Base-by-base conservation (phyloP, 2,113 vertebrate species). In the Mirza zaza region DNA sequence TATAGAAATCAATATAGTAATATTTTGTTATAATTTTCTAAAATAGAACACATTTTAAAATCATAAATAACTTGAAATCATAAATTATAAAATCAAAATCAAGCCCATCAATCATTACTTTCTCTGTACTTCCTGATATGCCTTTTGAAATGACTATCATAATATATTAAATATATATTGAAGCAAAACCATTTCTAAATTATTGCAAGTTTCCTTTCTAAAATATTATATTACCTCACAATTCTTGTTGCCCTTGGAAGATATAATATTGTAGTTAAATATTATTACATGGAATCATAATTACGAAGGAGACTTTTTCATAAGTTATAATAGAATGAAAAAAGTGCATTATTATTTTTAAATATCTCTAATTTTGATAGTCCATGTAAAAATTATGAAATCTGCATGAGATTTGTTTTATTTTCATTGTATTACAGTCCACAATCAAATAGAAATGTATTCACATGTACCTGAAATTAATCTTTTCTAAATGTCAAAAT, bases 401-500 rank as follows among this genome's bases (percentile, higher is more conserved):
- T 88, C 81, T 80, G 68, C 63, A 2, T 94, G 59, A 97, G 88
- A 87, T 93, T 90, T 89, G 27, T 95, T 97, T 98, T 98, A 90
- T 97, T 97, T 97, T 97, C 92, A 87, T 70, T 95, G 11, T 95
- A 89, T 65, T 84, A 91, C 96, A 97, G 83, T 89, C 81, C 50
- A 96, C 97, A 98, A 96, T 97, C 97, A 99, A 93, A 92, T 85
- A 93, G 95, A 98, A 98, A 98, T 92, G 98, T 95, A 95, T 97
- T 97, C 97, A 95, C 96, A 96, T 97, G 50, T 98, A 89, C 45
- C 34, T 95, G 95, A 98, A 98, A 98, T 98, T 96, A 97, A 98
- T 98, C 92, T 97, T 61, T 89, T 97, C 85, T 97, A 98, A 97
- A 96, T 95, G 75, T 71, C 20, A 98, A 98, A 98, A 98, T 96